Conservation (phyloP, 1,140 invertebrate species). For the Pseudomyrmex gracilis region DNA sequence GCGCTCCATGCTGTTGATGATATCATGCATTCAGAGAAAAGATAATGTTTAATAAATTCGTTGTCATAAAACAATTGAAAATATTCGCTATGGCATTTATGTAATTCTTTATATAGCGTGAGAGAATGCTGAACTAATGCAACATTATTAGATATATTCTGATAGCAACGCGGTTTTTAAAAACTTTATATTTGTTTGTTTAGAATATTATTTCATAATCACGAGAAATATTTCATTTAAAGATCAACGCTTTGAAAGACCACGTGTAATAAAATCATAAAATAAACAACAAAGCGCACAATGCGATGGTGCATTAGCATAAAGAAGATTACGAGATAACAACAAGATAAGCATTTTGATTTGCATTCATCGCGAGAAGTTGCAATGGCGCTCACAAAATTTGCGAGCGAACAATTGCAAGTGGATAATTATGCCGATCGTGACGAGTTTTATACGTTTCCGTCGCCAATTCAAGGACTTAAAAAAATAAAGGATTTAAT, state of each 20-base stretch:
- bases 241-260: neutral
- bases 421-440: neutral
- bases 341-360: constrained; percentile 7
- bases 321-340: neutral
- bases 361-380: neutral
- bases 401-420: neutral
- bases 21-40: neutral
- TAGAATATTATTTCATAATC: neutral
- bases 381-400: constrained; percentile 10
- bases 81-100: neutral
- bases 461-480: neutral
- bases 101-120: no score
- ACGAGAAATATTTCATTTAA: constrained; percentile 20
- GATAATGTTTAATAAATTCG: constrained; percentile 13
- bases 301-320: neutral
- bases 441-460: neutral
- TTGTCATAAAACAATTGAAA: neutral
- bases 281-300: neutral
- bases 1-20: constrained; percentile 5
- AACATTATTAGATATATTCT: constrained; percentile 11
- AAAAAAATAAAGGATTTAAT: constrained; percentile 14
- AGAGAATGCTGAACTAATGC: neutral
- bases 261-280: neutral
- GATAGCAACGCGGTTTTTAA: neutral
- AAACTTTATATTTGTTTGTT: neutral